These are phyloP conservation scores for Polypterus senegalus DNA, from an alignment of 2,113 vertebrate species.

Conservation along the genomic window DNA sequence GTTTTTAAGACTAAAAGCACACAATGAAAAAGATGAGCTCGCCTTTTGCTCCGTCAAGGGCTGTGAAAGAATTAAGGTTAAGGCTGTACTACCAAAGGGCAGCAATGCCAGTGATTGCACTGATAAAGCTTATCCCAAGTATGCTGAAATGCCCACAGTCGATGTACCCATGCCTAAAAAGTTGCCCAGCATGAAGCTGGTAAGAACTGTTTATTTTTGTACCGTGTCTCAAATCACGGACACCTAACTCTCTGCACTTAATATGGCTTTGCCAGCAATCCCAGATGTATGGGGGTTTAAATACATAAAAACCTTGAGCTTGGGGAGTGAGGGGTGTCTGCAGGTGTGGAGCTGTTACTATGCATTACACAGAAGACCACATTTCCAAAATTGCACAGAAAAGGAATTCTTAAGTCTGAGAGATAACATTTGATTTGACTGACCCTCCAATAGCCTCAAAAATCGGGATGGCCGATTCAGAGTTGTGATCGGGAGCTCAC, in stretches of 20 bases:
- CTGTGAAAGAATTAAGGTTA: slow-evolving; percentile 83
- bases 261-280: too few species aligned
- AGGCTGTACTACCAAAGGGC: slow-evolving; percentile 61
- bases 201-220: slow-evolving; percentile 31
- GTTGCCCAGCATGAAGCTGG: slow-evolving; percentile 48
- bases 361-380: too few species aligned
- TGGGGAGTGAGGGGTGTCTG: too few species aligned
- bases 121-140: slow-evolving; percentile 67
- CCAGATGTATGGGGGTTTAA: too few species aligned
- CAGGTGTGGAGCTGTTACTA: too few species aligned
- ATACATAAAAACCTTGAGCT: too few species aligned
- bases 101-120: slow-evolving; percentile 71
- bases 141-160: slow-evolving; percentile 61
- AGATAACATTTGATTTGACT: too few species aligned
- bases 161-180: slow-evolving; percentile 85
- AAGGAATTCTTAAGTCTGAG: too few species aligned
- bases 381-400: too few species aligned
- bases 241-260: neutral
- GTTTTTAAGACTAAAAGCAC: slow-evolving; percentile 77
- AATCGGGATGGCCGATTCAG: too few species aligned
- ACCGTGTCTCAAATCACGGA: neutral
- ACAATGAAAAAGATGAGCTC: slow-evolving; percentile 68
- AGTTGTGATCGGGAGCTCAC: too few species aligned
- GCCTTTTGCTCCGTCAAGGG: slow-evolving; percentile 86
- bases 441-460: too few species aligned